These are phyloP conservation scores for Diploptera punctata DNA, from an alignment of 2,888 invertebrate genomes.

Conservation along the genomic window DNA sequence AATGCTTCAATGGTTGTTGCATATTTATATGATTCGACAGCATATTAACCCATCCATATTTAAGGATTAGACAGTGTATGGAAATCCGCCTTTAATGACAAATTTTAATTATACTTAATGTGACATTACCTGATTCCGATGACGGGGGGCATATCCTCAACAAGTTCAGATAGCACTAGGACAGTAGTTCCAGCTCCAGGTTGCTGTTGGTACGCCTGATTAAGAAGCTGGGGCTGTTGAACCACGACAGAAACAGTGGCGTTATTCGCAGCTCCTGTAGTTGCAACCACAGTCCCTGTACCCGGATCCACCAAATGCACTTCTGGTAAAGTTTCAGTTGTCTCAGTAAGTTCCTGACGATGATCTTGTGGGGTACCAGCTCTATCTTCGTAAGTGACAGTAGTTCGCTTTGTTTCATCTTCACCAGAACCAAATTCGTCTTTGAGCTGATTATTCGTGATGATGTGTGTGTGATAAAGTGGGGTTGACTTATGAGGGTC, in stretches of 20 bases:
- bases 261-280: conserved; percentile 48
- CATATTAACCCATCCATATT: too few species aligned
- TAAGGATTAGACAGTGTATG: too few species aligned
- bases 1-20: too few species aligned
- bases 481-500: conserved; percentile 39
- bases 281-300: conserved; percentile 58
- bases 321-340: conserved; percentile 52
- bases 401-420: neutral
- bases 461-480: conserved; percentile 7
- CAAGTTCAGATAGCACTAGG: conserved; percentile 74
- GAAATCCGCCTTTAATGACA: too few species aligned
- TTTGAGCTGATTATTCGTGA: conserved; percentile 32
- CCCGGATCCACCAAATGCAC: conserved; percentile 53
- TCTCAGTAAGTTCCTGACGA: conserved; percentile 50
- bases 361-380: conserved; percentile 52
- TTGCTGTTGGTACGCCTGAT: conserved; percentile 46
- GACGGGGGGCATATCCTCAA: conserved; percentile 73
- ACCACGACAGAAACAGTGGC: conserved; percentile 56
- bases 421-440: conserved; percentile 47
- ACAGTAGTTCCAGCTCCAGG: conserved; percentile 62
- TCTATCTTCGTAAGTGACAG: conserved; percentile 6
- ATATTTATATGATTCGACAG: too few species aligned
- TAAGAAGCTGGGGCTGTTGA: conserved; percentile 48
- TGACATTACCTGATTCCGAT: conserved; percentile 68
- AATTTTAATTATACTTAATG: too few species aligned